Percentiles rank a stretch among this genome's conserved stretches.
Conservation (phyloP, 2,113 vertebrate species). For the Phalacrocorax pelagicus region DNA sequence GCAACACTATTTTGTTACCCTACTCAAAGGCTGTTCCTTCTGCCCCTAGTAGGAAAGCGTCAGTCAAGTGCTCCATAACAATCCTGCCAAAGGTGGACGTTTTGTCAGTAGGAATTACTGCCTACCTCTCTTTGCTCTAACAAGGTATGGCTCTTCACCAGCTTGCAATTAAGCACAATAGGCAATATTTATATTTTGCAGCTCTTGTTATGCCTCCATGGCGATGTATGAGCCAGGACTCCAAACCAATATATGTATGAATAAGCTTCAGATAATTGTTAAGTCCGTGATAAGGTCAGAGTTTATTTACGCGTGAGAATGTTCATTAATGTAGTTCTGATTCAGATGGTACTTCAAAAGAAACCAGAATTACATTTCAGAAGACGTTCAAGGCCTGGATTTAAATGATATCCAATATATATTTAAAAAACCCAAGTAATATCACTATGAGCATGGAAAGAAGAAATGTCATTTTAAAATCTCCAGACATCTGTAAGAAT, state of each 20-base stretch:
- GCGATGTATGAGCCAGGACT: background rate
- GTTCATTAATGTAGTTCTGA: conserved; percentile 16
- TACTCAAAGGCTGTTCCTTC: background rate
- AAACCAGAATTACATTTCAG: background rate
- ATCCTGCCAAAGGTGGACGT: background rate
- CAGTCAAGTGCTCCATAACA: background rate
- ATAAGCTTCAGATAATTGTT: background rate
- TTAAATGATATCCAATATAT: background rate
- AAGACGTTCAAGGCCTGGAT: background rate
- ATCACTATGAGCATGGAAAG: background rate
- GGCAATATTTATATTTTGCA: background rate
- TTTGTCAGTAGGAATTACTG: background rate
- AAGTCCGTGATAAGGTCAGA: conserved; percentile 17
- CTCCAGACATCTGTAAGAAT: background rate
- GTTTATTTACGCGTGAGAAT: conserved; percentile 19
- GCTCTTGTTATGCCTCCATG: background rate
- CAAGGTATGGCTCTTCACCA: background rate
- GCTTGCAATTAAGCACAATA: background rate
- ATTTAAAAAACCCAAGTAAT: background rate
- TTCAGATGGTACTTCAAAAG: conserved; percentile 2
- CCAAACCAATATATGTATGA: background rate
- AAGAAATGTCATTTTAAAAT: background rate
- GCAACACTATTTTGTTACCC: background rate
- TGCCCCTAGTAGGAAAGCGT: background rate
- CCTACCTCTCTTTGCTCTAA: background rate